phyloP scores from a whole-genome alignment of 1,140 invertebrate genomes.

The Heliconius melpomene region DNA sequence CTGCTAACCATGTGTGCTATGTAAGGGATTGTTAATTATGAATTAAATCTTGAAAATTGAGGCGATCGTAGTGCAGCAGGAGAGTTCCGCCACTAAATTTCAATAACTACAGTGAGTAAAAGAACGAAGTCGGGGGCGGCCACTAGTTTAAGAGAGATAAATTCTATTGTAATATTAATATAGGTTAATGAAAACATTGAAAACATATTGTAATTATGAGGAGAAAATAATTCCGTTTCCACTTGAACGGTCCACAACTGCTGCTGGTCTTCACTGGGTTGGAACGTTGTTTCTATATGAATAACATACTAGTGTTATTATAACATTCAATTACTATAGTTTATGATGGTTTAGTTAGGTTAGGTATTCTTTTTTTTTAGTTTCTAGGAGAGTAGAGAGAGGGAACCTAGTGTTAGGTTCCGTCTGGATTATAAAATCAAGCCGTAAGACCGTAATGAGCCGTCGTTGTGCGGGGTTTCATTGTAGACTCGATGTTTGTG shows the following conservation, averaged over 20 bases:
- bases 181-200: slow-evolving; percentile 9
- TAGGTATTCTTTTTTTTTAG: neutral
- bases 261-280: slow-evolving; percentile 14
- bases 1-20: too few relatives aligned
- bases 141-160: neutral
- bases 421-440: too few relatives aligned
- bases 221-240: slow-evolving; percentile 29
- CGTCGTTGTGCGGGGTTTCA: too few relatives aligned
- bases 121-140: too few relatives aligned
- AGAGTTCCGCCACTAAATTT: too few relatives aligned
- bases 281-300: slow-evolving; percentile 12
- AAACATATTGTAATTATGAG: slow-evolving; percentile 2
- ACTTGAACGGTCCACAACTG: slow-evolving; percentile 25
- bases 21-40: too few relatives aligned
- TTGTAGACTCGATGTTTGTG: too few relatives aligned
- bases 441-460: too few relatives aligned
- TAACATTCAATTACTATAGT: neutral
- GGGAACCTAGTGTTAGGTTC: too few relatives aligned
- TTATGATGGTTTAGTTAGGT: neutral
- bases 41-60: too few relatives aligned
- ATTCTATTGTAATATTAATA: neutral
- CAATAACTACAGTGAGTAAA: too few relatives aligned
- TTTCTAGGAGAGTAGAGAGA: neutral
- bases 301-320: neutral
- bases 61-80: too few relatives aligned